phyloP scores from a whole-genome alignment of 1,140 invertebrate species.

The Caenorhabditis brenneri region DNA sequence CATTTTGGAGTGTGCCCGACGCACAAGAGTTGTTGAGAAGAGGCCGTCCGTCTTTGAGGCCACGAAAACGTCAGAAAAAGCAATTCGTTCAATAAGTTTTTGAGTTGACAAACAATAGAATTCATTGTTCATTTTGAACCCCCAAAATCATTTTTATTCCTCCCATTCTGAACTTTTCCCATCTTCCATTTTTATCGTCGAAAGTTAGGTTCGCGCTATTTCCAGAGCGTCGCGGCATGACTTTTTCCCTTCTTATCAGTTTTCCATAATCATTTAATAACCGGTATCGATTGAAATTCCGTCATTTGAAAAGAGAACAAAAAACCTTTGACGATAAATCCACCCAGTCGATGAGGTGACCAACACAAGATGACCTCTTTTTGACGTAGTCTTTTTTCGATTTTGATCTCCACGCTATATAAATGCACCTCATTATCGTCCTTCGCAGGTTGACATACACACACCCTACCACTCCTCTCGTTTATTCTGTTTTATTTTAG shows the following conservation, averaged over 20 bases:
- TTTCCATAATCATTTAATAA: background rate
- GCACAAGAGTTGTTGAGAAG: slow-evolving; percentile 5
- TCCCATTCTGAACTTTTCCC: too few species aligned
- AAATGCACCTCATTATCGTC: slow-evolving; percentile 28
- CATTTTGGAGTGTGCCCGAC: background rate
- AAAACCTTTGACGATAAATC: background rate
- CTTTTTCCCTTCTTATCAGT: background rate
- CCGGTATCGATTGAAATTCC: background rate
- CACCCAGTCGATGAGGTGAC: background rate
- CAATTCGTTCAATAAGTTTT: background rate
- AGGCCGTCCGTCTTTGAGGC: slow-evolving; percentile 19
- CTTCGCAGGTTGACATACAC: background rate
- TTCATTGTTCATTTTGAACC: background rate
- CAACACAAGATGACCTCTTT: slow-evolving; percentile 16
- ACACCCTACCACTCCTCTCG: background rate
- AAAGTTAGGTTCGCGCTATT: background rate
- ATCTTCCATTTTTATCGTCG: too few species aligned
- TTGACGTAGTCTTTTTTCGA: slow-evolving; percentile 23
- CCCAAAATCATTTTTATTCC: background rate
- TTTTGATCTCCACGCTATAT: slow-evolving; percentile 22
- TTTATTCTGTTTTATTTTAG: background rate
- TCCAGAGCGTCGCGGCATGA: background rate
- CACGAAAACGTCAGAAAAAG: background rate
- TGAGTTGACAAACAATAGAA: background rate
- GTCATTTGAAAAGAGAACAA: background rate